phyloP scores from a whole-genome alignment of 2,888 invertebrate genomes.

The Pristionchus fissidentatus region DNA sequence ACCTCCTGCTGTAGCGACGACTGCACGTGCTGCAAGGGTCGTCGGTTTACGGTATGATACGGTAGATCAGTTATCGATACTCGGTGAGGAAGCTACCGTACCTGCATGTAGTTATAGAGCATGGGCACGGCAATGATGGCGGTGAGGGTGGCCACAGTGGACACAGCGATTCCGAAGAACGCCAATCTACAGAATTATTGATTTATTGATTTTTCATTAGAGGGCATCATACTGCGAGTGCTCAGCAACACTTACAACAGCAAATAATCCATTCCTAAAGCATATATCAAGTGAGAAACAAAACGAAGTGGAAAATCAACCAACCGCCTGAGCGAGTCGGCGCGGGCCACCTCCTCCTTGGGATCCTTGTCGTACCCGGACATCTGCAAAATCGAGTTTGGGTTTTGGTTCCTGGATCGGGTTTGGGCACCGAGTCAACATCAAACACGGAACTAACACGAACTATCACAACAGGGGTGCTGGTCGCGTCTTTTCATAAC shows the following conservation, averaged over 20 bases:
- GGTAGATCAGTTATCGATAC: conserved; percentile 2
- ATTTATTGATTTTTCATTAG: too few relatives aligned
- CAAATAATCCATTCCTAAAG: background rate
- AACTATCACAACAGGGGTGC: background rate
- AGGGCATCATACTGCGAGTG: too few relatives aligned
- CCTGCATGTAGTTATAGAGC: conserved; percentile 51
- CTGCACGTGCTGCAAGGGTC: conserved; percentile 46
- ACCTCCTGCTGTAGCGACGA: conserved; percentile 49
- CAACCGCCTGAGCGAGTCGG: conserved; percentile 44
- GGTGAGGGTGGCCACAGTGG: conserved; percentile 48
- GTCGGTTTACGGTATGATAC: background rate
- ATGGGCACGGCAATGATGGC: conserved; percentile 50
- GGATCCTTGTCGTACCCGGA: conserved; percentile 43
- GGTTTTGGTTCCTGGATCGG: background rate
- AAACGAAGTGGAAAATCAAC: background rate
- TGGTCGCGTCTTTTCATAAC: background rate
- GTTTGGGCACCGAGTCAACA: background rate
- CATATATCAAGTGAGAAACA: background rate
- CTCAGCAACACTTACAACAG: too few relatives aligned
- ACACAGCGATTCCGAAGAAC: conserved; percentile 50
- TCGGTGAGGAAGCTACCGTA: conserved; percentile 1
- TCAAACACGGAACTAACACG: background rate
- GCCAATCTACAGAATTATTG: conserved; percentile 39
- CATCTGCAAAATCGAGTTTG: conserved; percentile 23
- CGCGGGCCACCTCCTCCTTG: conserved; percentile 43